A percentile compares a stretch with the other conserved stretches of the same genome.
Conservation (phyloP, 2,113 vertebrate species). For the Candoia aspera region DNA sequence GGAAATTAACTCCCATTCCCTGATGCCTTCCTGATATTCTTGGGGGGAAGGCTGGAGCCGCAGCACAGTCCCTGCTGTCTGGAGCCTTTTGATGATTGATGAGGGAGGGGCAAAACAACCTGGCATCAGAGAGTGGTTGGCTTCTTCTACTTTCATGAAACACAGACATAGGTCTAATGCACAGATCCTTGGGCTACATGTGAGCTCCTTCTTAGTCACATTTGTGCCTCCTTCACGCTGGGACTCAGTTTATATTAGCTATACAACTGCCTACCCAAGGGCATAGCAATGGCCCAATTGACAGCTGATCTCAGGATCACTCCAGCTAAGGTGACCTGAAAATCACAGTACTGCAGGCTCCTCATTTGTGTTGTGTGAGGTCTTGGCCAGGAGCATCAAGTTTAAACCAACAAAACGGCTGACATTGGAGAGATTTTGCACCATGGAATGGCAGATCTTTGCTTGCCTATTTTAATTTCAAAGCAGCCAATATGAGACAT, state of each 20-base stretch:
- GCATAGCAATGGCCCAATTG: neutral
- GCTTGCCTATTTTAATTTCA: neutral
- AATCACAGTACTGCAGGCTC: neutral
- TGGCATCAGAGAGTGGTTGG: conserved; percentile 3
- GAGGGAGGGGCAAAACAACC: neutral
- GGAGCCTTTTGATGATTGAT: neutral
- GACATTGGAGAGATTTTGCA: neutral
- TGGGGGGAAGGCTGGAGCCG: neutral
- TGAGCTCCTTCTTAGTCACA: neutral
- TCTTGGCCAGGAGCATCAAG: neutral
- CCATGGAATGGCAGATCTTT: neutral
- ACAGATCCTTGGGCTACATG: neutral
- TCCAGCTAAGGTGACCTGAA: neutral
- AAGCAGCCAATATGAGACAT: neutral
- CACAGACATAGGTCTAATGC: conserved; percentile 11
- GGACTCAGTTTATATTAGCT: neutral
- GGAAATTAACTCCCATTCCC: neutral
- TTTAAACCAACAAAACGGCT: neutral
- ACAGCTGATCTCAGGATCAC: neutral
- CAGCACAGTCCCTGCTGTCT: neutral
- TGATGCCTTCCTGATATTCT: neutral
- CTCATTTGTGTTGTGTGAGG: neutral
- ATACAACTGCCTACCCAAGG: neutral
- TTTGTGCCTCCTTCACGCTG: neutral
- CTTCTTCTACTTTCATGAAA: conserved; percentile 21